Conservation (phyloP, 2,113 vertebrate species). For the Corydoras sp. region DNA sequence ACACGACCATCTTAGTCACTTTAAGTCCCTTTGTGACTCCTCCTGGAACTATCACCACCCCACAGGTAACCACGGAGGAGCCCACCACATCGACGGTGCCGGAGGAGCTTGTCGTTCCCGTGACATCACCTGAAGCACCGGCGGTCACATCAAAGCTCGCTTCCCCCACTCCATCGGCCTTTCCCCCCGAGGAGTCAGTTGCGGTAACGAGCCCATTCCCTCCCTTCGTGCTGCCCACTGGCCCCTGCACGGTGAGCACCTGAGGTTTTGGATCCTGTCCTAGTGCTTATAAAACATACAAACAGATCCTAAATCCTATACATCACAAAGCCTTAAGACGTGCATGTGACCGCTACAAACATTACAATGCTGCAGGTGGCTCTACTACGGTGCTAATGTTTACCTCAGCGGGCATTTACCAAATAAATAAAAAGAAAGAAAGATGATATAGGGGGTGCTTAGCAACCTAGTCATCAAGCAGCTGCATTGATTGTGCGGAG, state of each 20-base stretch:
- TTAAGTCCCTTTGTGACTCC: slow-evolving; percentile 5
- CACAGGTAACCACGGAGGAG: slow-evolving; percentile 29
- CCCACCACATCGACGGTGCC: slow-evolving; percentile 10
- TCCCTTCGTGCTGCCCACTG: slow-evolving; percentile 56
- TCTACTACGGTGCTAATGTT: too few species aligned
- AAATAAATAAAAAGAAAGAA: too few species aligned
- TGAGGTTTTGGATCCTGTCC: too few species aligned
- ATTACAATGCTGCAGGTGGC: too few species aligned
- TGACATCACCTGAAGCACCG: slow-evolving; percentile 17
- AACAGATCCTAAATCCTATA: too few species aligned
- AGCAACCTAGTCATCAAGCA: too few species aligned
- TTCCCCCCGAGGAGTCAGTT: slow-evolving; percentile 40
- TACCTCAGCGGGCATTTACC: too few species aligned
- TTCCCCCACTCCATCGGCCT: slow-evolving; percentile 44
- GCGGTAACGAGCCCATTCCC: slow-evolving; percentile 42
- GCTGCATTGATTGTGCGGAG: too few species aligned
- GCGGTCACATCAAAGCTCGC: slow-evolving; percentile 11
- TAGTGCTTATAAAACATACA: too few species aligned
- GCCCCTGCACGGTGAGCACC: slow-evolving; percentile 66
- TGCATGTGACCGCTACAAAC: too few species aligned
- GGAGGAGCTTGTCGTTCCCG: neutral
- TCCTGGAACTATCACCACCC: slow-evolving; percentile 9
- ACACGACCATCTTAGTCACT: slow-evolving; percentile 20
- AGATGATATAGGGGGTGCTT: too few species aligned
- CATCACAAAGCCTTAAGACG: too few species aligned